phyloP scores from a whole-genome alignment of 2,113 vertebrate genomes.

The Sphaerodactylus townsendi region DNA sequence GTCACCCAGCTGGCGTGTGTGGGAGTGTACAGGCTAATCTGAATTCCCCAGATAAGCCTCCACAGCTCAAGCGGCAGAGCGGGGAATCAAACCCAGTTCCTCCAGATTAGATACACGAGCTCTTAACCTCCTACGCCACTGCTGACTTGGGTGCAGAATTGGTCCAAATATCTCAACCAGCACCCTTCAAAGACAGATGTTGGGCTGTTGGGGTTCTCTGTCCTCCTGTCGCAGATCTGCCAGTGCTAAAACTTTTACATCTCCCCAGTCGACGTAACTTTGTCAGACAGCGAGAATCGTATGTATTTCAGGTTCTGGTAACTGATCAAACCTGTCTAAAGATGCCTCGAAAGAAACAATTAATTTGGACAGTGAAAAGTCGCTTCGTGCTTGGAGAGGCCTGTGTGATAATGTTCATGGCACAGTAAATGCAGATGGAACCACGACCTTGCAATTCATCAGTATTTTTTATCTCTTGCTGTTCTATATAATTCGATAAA shows the following conservation, averaged over 20 bases:
- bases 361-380: conserved; percentile 9
- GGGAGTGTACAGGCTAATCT: no score
- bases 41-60: no score
- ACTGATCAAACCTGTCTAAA: neutral
- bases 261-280: neutral
- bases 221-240: neutral
- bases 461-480: accelerated
- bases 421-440: neutral
- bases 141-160: no score
- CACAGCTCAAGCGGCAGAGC: no score
- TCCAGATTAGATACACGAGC: no score
- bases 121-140: no score
- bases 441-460: neutral
- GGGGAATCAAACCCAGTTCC: no score
- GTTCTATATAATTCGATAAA: neutral
- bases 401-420: neutral
- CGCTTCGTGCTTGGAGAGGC: neutral
- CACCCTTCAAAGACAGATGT: no score
- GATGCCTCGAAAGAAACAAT: neutral
- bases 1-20: no score
- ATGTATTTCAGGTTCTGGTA: neutral
- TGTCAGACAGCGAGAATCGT: neutral
- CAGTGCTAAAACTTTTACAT: neutral
- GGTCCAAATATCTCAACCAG: no score
- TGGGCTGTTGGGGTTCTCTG: no score